A percentile compares a stretch with the other conserved stretches of the same genome.
These are phyloP conservation scores for Pardosa pseudoannulata DNA, from an alignment of 2,888 invertebrate genomes.

Conservation along the genomic window DNA sequence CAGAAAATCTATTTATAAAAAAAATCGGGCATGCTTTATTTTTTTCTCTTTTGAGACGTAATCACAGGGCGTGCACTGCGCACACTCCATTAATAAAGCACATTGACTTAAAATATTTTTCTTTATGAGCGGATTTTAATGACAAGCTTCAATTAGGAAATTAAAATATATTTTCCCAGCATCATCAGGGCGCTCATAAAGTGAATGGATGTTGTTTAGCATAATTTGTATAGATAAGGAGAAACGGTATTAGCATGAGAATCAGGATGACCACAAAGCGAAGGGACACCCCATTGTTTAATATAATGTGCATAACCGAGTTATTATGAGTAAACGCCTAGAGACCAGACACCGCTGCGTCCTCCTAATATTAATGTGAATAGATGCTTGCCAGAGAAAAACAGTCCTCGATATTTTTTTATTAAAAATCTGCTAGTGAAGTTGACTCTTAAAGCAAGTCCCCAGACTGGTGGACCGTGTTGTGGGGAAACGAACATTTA, in stretches of 20 bases:
- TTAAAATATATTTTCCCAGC: not conserved
- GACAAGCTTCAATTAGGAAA: constrained; percentile 2
- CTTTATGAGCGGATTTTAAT: not conserved
- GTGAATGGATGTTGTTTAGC: not conserved
- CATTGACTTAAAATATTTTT: not conserved
- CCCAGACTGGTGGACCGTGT: too few relatives aligned
- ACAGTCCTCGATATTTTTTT: too few relatives aligned
- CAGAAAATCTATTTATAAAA: too few relatives aligned
- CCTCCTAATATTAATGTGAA: not conserved
- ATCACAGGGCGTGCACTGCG: constrained; percentile 1
- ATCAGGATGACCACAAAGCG: not conserved
- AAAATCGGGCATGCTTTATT: too few relatives aligned
- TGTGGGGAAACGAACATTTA: too few relatives aligned
- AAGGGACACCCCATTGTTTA: constrained; percentile 12
- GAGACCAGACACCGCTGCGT: not conserved
- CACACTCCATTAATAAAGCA: not conserved
- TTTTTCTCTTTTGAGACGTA: not conserved
- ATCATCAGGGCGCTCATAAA: not conserved
- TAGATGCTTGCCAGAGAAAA: too few relatives aligned
- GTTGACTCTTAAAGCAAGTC: too few relatives aligned
- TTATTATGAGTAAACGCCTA: not conserved
- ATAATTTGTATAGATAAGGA: constrained; percentile 7
- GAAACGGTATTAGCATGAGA: not conserved
- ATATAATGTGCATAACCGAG: not conserved
- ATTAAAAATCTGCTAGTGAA: too few relatives aligned